Evolutionary conservation across 1,140 invertebrate species (phyloP).

Genomic region (Drosophila gunungcola): DNA sequence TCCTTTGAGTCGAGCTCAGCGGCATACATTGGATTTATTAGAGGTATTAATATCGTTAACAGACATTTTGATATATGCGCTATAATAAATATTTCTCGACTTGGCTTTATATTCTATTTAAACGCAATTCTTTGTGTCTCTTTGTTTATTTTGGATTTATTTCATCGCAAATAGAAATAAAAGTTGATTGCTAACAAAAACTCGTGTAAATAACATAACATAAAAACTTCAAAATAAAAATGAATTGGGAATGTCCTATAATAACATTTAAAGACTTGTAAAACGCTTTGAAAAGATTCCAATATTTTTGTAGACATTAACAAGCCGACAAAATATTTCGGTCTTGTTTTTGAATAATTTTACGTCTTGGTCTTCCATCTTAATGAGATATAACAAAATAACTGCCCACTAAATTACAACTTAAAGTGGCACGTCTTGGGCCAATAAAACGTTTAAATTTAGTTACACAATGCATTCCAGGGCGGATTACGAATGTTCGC

Average conservation of each 20-base stretch:
- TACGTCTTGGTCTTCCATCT: conserved; percentile 31
- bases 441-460: conserved; percentile 51
- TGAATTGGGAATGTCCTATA: not conserved
- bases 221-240: not conserved
- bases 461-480: conserved; percentile 50
- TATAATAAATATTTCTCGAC: not conserved
- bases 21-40: conserved; percentile 36
- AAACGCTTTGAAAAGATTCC: conserved; percentile 1
- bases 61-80: conserved; percentile 16
- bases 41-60: conserved; percentile 26
- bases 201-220: no score
- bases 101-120: no score
- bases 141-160: no score
- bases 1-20: conserved; percentile 13
- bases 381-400: conserved; percentile 45
- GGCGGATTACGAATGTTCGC: conserved; percentile 30
- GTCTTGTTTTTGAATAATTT: conserved; percentile 24
- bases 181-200: no score
- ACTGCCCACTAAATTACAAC: conserved; percentile 47
- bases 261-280: conserved; percentile 3
- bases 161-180: no score
- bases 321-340: not conserved
- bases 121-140: no score
- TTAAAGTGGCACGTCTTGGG: conserved; percentile 44
- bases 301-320: conserved; percentile 15